Evolutionary conservation across 2,113 vertebrate genomes (phyloP).

Genomic region (human (Homo sapiens)): GRCh38 chr17:79297001-79297500

Average conservation of each 20-base stretch:
- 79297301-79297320: fast-evolving
- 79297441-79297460: too few species aligned
- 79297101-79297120: not conserved
- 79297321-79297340: fast-evolving
- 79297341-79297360: not conserved
- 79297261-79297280: fast-evolving
- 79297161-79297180: not conserved
- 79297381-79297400: too few species aligned
- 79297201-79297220: not conserved
- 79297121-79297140: fast-evolving
- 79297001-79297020: too few species aligned
- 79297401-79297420: not conserved
- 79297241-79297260: not conserved
- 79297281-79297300: not conserved
- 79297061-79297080: not conserved
- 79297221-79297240: not conserved
- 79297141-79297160: not conserved
- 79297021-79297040: too few species aligned
- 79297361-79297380: not conserved
- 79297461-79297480: too few species aligned
- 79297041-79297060: not conserved
- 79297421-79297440: fast-evolving
- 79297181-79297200: not conserved
- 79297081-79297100: not conserved
- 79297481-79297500: not conserved